Base-by-base conservation (phyloP, 2,113 vertebrate species). In the Gymnarchus niloticus region DNA sequence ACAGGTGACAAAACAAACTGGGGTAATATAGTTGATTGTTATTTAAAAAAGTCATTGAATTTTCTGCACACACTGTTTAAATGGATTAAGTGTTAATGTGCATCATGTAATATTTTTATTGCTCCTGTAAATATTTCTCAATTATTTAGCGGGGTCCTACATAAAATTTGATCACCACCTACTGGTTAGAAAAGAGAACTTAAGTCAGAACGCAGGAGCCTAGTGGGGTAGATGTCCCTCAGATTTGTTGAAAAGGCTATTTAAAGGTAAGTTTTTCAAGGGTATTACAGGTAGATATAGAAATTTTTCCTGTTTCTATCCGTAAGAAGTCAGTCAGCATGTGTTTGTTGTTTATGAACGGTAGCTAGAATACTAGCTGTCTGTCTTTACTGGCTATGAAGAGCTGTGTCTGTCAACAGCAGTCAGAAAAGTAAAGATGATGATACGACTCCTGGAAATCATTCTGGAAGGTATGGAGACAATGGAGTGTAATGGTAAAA, bases 151-250 rank as follows among this genome's bases (percentile, higher is more conserved):
- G 23, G 44, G 37, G 21, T 19, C 19, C 76, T 46, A n/a, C 19
- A 37, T 78, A 78, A 78, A 78, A 78, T 78, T 78, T n/a, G 76
- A 37, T 44, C 44, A n/a, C 76, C 76, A 78, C 76, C 76, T 78
- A 78, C 44, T 78, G 76, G 76, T 78, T 78, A 37, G 1, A n/a
- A 37, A 23, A 3, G 33, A 78, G 76, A 78, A 78, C 65, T 33
- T 41, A 17, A 19, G 41, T 19, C 65, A 19, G 12, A 73, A 33
- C 33, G 19, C 65, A 65, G 3, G 25, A 12, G n/a, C n/a, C 33
- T 28, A 41, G 12, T 17, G 65, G 41, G 4, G 33, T 41, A 37
- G 65, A 73, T 73, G 19, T 4, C 12, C 6, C 14, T 37, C 14
- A 73, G 19, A 73, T 73, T 6, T 17, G 61, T 17, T 10, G 2